Percentiles rank a stretch among this genome's conserved stretches.
Evolutionary conservation across 2,113 vertebrate species (phyloP).

Genomic region (Microcebus ravelobensis): DNA sequence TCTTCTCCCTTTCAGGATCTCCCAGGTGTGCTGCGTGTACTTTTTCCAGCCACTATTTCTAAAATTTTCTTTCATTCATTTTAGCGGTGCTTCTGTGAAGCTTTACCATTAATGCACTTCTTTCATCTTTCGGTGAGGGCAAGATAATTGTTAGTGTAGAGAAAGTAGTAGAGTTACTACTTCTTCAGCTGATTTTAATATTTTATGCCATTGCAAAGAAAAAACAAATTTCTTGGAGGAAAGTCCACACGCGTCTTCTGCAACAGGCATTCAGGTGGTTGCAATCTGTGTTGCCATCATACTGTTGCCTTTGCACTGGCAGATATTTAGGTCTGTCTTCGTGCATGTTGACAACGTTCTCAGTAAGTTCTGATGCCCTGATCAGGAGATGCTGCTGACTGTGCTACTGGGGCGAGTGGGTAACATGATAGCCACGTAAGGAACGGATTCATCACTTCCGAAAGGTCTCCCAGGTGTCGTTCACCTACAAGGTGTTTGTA

Average conservation of each 20-base stretch:
- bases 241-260: background rate
- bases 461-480: background rate
- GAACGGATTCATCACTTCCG: background rate
- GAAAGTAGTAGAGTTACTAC: background rate
- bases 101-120: background rate
- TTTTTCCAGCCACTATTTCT: background rate
- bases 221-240: background rate
- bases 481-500: background rate
- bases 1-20: background rate
- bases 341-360: background rate
- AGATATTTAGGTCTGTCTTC: background rate
- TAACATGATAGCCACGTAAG: background rate
- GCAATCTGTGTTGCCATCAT: accelerated
- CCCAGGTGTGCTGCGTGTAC: background rate
- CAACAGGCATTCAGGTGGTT: background rate
- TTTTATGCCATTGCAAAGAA: background rate
- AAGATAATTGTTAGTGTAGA: background rate
- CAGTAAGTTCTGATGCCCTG: background rate
- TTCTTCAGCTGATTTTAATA: conserved; percentile 8
- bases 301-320: background rate
- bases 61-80: conserved; percentile 36
- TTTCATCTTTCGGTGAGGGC: background rate
- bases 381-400: background rate
- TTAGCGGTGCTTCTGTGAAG: background rate
- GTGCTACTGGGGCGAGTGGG: background rate